A percentile compares a stretch with the other conserved stretches of the same genome.
These are phyloP conservation scores for Alces alces DNA, from an alignment of 2,113 vertebrate genomes.

Conservation along the genomic window DNA sequence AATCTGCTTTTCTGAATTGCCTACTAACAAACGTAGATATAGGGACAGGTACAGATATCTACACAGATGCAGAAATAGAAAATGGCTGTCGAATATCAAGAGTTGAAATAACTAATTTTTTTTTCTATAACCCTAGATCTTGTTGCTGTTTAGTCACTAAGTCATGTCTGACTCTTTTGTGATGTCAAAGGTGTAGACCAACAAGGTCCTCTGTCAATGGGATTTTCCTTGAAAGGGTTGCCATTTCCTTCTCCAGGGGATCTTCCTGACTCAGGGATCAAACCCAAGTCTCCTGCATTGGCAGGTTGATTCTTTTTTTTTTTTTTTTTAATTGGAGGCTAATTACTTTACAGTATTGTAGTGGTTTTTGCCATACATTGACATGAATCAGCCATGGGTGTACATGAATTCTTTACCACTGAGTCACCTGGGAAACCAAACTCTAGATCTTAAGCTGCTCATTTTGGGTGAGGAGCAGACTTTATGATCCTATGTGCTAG, in stretches of 20 bases:
- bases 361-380: too few relatives aligned
- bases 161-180: not conserved
- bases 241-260: not conserved
- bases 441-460: not conserved
- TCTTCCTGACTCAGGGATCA: not conserved
- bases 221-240: not conserved
- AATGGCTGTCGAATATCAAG: not conserved
- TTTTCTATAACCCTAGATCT: not conserved
- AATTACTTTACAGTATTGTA: too few relatives aligned
- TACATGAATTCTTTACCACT: not conserved
- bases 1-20: not conserved
- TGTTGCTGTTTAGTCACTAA: not conserved
- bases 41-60: not conserved
- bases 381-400: too few relatives aligned
- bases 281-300: not conserved
- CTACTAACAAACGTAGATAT: fast-evolving
- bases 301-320: not conserved
- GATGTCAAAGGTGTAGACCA: not conserved
- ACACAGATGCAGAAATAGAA: not conserved
- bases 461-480: not conserved
- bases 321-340: too few relatives aligned
- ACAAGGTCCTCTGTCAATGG: not conserved
- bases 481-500: not conserved
- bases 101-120: not conserved
- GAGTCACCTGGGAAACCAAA: not conserved